These are phyloP conservation scores for Pempheris klunzingeri DNA, from an alignment of 2,797 vertebrate species.

Conservation along the genomic window DNA sequence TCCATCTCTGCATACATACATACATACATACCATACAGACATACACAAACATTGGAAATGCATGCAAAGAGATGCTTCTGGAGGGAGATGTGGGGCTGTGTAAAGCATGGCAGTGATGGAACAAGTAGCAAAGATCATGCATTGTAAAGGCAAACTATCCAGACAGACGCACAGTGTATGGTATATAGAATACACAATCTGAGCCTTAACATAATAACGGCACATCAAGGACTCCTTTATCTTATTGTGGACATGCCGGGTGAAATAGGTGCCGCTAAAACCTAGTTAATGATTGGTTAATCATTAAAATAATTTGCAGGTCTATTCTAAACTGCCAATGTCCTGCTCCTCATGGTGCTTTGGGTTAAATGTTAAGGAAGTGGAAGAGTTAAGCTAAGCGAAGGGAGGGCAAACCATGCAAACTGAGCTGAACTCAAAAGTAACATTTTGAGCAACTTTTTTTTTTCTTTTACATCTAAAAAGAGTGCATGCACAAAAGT, in stretches of 20 bases:
- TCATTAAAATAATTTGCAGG: background rate
- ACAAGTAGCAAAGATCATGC: conserved; percentile 79
- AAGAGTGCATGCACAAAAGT: conserved; percentile 53
- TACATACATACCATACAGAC: conserved; percentile 20
- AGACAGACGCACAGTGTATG: conserved; percentile 17
- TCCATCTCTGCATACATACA: conserved; percentile 73
- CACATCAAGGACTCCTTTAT: conserved; percentile 14
- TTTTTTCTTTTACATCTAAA: background rate
- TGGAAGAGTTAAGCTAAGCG: background rate
- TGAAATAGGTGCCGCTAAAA: background rate
- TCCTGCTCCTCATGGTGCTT: conserved; percentile 5
- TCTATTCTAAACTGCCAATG: background rate
- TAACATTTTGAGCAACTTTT: too few species aligned
- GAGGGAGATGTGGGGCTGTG: conserved; percentile 46
- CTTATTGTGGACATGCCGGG: background rate
- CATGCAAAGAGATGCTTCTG: conserved; percentile 74
- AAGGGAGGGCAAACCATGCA: conserved; percentile 56
- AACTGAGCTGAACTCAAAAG: too few species aligned
- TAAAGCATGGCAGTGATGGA: conserved; percentile 47
- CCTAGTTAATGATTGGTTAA: background rate
- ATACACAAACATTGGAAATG: conserved; percentile 12
- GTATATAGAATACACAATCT: background rate
- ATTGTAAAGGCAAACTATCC: conserved; percentile 43
- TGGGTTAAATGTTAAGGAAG: background rate
- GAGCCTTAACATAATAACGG: conserved; percentile 1